phyloP scores from a whole-genome alignment of 2,888 invertebrate genomes.

The Penaeus monodon region DNA sequence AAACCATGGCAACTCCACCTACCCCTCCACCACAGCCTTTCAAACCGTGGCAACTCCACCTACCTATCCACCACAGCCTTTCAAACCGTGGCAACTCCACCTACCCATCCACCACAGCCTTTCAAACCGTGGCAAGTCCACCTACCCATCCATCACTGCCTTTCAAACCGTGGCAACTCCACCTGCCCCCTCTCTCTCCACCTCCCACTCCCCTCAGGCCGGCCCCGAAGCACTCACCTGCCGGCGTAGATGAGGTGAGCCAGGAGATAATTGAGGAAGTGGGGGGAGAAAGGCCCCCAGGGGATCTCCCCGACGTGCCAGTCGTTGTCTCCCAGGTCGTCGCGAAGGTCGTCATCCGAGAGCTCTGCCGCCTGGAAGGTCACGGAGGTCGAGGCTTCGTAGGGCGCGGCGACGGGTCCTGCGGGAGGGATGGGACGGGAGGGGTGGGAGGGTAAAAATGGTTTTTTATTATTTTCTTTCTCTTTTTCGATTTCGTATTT shows the following conservation, averaged over 20 bases:
- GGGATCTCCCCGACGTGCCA: constrained; percentile 62
- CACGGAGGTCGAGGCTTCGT: constrained; percentile 54
- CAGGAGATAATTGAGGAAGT: constrained; percentile 59
- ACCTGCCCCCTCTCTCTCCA: not conserved
- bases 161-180: too few species aligned
- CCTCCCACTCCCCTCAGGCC: not conserved
- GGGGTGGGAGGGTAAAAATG: not conserved
- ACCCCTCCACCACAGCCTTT: not conserved
- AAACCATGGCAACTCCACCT: too few species aligned
- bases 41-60: not conserved
- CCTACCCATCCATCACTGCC: not conserved
- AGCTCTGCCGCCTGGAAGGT: constrained; percentile 45
- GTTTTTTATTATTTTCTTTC: not conserved
- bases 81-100: too few species aligned
- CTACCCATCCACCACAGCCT: too few species aligned
- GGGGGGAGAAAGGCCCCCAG: constrained; percentile 63
- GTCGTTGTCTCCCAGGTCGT: constrained; percentile 10
- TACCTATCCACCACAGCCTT: too few species aligned
- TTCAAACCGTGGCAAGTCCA: too few species aligned
- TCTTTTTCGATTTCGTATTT: not conserved
- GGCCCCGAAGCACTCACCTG: constrained; percentile 43
- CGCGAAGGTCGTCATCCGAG: constrained; percentile 20
- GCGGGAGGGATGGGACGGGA: not conserved
- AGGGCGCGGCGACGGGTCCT: constrained; percentile 35
- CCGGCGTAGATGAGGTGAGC: constrained; percentile 63